Base-by-base conservation (phyloP, 2,113 vertebrate genomes). In the Xenopus borealis region DNA sequence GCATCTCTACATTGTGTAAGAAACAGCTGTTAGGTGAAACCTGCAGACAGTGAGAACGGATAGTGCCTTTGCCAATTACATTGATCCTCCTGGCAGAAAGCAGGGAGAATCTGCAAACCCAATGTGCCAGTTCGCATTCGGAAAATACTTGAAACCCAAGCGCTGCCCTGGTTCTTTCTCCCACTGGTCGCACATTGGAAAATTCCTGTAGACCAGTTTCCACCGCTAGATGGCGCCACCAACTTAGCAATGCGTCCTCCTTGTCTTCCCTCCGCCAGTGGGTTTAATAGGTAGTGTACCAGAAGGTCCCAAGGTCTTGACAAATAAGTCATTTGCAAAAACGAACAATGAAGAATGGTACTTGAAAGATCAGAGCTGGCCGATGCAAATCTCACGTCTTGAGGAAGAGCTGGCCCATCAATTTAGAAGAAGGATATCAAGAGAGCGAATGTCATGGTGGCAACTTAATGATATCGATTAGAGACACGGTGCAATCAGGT, bases 211-310 rank as follows among this genome's bases (percentile, higher is more conserved):
- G 50, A 20, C 23, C 30, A 0, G 12, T 0, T 0, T 0, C 0
- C 0, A 12, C 73, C 91, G 71, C 72, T 81, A 88, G 91, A 80
- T 85, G 91, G 87, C 86, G 82, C 79, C 72, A 77, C 66, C 17
- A 70, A 46, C 69, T 47, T 46, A 63, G 8, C 67, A 57, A 69
- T 77, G 44, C 18, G 18, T 1, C 20, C 13, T 0, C 53, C 47
- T 14, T 50, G 45, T 7, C 12, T 58, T 62, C 45, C 12, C 4
- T 44, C 45, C 18, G 18, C 63, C 10, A 50, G 11, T 46, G 63
- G 10, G 11, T 75, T 77, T 77, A 77, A 77, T 77, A 70, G 66
- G 61, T 58, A 50, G 44, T 63, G 67, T 63, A 77, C 64, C 74
- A 77, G 74, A 77, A 1, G 79, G 78, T 77, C 63, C 27, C 67